These are phyloP conservation scores for Notiomystis cincta DNA, from an alignment of 2,113 vertebrate genomes.

Conservation along the genomic window DNA sequence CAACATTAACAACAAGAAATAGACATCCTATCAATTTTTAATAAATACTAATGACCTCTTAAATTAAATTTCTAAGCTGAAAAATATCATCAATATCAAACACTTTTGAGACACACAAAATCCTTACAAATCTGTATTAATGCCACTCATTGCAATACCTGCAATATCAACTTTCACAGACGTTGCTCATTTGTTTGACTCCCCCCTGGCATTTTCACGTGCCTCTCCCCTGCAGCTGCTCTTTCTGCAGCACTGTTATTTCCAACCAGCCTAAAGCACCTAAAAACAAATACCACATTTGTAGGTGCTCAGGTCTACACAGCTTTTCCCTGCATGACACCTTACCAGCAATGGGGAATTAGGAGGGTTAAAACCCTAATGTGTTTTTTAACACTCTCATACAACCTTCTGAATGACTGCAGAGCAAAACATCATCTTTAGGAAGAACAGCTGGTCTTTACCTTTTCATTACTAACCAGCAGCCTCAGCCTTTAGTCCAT, in stretches of 20 bases:
- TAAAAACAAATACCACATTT: not conserved
- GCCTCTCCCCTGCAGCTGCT: not conserved
- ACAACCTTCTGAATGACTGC: not conserved
- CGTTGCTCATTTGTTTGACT: not conserved
- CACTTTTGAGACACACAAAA: not conserved
- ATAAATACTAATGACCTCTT: not conserved
- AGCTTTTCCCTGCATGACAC: not conserved
- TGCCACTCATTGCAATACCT: not conserved
- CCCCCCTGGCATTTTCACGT: not conserved
- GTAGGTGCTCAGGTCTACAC: not conserved
- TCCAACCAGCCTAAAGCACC: not conserved
- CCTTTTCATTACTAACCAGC: not conserved
- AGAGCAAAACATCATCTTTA: not conserved
- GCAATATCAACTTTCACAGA: not conserved
- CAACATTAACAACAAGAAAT: not conserved
- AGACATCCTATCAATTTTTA: not conserved
- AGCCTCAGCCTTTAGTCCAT: not conserved
- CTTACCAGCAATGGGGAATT: not conserved
- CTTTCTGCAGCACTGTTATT: accelerated
- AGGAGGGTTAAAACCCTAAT: not conserved
- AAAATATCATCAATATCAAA: not conserved
- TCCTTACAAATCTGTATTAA: not conserved
- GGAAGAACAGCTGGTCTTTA: not conserved
- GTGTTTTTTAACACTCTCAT: not conserved
- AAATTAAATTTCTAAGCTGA: not conserved